Evolutionary conservation across 2,888 invertebrate species (phyloP).

Genomic region (Brachypalpus laphriformis): DNA sequence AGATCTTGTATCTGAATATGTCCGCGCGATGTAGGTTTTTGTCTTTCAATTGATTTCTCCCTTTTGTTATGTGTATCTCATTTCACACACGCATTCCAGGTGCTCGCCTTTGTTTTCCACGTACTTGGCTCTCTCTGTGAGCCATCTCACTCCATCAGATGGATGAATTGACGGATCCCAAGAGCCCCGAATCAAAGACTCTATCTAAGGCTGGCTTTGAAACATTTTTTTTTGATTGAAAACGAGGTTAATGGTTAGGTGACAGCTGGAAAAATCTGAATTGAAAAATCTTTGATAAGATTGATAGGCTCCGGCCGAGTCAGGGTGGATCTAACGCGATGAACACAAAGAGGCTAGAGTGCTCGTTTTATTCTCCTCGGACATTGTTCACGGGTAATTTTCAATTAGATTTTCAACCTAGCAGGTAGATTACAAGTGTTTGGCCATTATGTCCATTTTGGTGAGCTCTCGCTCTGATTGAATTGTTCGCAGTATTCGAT

Average conservation of each 20-base stretch:
- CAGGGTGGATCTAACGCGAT: not conserved
- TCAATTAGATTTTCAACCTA: slow-evolving; percentile 65
- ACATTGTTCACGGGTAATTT: slow-evolving; percentile 71
- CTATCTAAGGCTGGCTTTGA: slow-evolving; percentile 31
- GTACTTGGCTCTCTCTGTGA: slow-evolving; percentile 34
- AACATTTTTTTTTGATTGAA: slow-evolving; percentile 45
- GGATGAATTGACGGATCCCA: slow-evolving; percentile 54
- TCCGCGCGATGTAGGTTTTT: slow-evolving; percentile 71
- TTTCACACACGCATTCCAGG: slow-evolving; percentile 64
- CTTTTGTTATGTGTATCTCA: slow-evolving; percentile 57
- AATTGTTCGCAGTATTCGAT: slow-evolving; percentile 66
- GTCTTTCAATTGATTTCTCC: slow-evolving; percentile 73
- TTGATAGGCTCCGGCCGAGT: slow-evolving; percentile 56
- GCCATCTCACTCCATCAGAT: slow-evolving; percentile 25
- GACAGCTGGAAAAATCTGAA: slow-evolving; percentile 66
- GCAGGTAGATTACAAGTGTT: slow-evolving; percentile 73
- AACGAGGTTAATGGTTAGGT: slow-evolving; percentile 72
- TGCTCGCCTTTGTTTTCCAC: slow-evolving; percentile 66
- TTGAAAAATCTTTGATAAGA: slow-evolving; percentile 70
- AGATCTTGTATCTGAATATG: slow-evolving; percentile 65
- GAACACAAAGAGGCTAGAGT: slow-evolving; percentile 31
- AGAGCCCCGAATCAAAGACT: slow-evolving; percentile 42
- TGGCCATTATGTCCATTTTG: slow-evolving; percentile 56
- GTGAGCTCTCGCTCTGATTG: slow-evolving; percentile 57
- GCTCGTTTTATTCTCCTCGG: slow-evolving; percentile 35